Base-by-base conservation (phyloP, 2,888 invertebrate species). In the Drosophila austrosaltans region DNA sequence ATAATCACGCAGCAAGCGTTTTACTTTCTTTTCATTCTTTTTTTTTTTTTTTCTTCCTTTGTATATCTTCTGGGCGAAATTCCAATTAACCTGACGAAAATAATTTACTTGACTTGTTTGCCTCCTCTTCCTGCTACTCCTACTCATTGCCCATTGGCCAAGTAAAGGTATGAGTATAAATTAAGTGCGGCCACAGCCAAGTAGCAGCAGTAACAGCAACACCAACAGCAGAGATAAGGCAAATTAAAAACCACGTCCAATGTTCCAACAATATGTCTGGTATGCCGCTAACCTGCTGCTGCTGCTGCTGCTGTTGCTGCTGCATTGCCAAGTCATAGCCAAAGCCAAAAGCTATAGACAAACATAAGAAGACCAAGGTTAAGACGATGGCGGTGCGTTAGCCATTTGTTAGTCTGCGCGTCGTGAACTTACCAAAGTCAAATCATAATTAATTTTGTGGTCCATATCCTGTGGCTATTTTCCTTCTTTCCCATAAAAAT, bases 1-100 rank as follows among this genome's bases (percentile, higher is more conserved):
- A 65, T 66, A 66, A 72, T 59, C 72, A 72, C 72, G 62, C 42
- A 58, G 63, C 59, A 25, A 53, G 48, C 74, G 48, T 48, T 48
- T 48, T 48, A 4, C 16, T 48, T 48, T 48, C 25, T 22, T 8
- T 48, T 25, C 25, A 1, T 48, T n/a, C 4, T 12, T 10, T 10
- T 10, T 8, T 22, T 10, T 10, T 48, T 48, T 6, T 67, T 66
- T 54, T 64, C 58, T 58, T 56, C 39, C 39, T 44, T 36, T 63
- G 59, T 65, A 63, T 66, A 63, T 66, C 76, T 25, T 66, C 61
- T 63, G 60, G 67, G 65, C 75, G 56, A 74, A 74, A 77, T 77
- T 77, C 74, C 78, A 77, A 77, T 77, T 77, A 77, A 77, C 66
- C 78, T 74, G 74, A 77, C 77, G 67, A 74, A 77, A 77, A 77